Evolutionary conservation across 2,113 vertebrate genomes (phyloP).

Genomic region (Fregata magnificens): DNA sequence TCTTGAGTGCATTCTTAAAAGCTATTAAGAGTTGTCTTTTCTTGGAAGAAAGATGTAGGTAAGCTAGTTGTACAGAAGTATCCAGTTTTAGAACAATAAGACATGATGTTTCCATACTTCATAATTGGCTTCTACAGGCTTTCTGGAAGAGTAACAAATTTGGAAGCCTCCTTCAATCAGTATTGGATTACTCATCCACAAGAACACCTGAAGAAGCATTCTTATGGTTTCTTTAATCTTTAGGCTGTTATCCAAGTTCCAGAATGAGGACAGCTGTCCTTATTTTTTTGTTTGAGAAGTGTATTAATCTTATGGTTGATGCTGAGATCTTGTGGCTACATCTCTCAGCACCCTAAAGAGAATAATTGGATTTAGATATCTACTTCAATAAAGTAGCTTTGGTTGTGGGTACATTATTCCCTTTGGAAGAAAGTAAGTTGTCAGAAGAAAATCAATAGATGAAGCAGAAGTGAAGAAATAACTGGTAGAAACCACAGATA

Average conservation of each 20-base stretch:
- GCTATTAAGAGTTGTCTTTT: background rate
- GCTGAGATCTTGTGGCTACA: background rate
- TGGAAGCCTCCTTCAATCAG: background rate
- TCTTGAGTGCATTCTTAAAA: background rate
- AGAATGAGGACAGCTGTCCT: background rate
- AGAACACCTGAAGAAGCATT: background rate
- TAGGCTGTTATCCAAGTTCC: background rate
- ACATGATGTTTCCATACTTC: background rate
- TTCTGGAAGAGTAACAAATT: background rate
- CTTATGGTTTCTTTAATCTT: background rate
- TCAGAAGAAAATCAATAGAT: background rate
- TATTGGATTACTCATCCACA: background rate
- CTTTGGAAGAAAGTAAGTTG: background rate
- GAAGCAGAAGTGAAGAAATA: background rate
- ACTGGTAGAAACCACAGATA: background rate
- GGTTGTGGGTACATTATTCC: background rate
- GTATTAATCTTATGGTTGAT: background rate
- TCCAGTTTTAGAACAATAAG: background rate
- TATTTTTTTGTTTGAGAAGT: background rate
- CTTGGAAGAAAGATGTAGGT: background rate
- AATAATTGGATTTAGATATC: background rate
- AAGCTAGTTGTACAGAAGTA: background rate
- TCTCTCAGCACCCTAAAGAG: background rate
- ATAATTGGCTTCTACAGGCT: background rate
- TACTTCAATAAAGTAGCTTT: background rate